Evolutionary conservation across 2,113 vertebrate genomes (phyloP).

Genomic region (Phalacrocorax brasilianus): DNA sequence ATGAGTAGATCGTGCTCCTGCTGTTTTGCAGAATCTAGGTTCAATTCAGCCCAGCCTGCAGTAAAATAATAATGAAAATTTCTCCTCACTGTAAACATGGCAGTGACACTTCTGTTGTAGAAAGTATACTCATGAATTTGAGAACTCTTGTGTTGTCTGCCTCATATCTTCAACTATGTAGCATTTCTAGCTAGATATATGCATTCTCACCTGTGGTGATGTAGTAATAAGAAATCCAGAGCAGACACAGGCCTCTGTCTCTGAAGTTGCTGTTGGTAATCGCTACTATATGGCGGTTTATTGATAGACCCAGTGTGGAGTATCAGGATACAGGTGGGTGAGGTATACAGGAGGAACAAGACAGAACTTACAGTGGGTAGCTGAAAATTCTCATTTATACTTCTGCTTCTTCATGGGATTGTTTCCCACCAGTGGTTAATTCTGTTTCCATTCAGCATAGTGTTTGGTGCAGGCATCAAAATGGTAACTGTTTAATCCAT

Average conservation of each 20-base stretch:
- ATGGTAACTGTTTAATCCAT: background rate
- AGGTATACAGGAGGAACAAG: background rate
- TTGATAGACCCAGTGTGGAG: background rate
- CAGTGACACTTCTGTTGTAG: background rate
- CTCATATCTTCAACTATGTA: fast-evolving
- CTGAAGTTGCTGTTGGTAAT: background rate
- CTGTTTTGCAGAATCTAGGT: background rate
- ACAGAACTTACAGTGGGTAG: background rate
- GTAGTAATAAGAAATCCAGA: background rate
- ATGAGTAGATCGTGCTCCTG: background rate
- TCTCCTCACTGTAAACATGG: background rate
- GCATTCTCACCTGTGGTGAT: background rate
- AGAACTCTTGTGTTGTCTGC: background rate
- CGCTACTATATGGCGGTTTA: background rate
- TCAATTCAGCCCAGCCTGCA: background rate
- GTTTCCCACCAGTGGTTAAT: background rate
- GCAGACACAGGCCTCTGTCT: background rate
- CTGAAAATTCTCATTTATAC: background rate
- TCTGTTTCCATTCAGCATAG: background rate
- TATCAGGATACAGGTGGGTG: background rate
- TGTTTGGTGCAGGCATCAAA: background rate
- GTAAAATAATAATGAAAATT: background rate
- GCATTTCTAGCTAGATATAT: background rate
- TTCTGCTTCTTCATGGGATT: background rate
- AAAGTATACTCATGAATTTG: background rate